Conservation (phyloP, 2,797 vertebrate species). For the Coracias cyanogaster region DNA sequence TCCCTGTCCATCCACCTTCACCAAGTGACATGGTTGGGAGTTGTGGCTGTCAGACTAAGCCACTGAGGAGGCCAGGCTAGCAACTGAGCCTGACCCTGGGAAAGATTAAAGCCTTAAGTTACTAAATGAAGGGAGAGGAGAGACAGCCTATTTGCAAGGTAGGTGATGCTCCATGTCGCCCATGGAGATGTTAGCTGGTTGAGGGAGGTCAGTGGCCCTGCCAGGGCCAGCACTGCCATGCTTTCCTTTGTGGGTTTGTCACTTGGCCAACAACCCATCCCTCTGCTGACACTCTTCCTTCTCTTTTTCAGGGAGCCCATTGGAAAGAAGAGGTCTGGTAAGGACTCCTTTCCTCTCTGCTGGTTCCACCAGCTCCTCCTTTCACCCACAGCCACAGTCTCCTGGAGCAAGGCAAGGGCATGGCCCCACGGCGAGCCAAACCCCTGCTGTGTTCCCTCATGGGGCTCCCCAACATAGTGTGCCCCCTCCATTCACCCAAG, state of each 20-base stretch:
- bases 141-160: background rate
- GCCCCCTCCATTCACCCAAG: background rate
- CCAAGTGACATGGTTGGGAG: background rate
- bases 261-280: background rate
- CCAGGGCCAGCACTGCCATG: background rate
- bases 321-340: slow-evolving; percentile 96
- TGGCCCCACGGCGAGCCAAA: background rate
- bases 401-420: background rate
- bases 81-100: background rate
- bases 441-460: accelerated
- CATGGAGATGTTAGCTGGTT: background rate
- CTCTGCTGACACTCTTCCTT: background rate
- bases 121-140: background rate
- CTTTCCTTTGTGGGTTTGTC: background rate
- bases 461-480: accelerated
- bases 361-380: background rate
- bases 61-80: background rate
- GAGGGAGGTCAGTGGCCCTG: background rate
- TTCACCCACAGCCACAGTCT: background rate
- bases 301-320: slow-evolving; percentile 89
- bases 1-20: background rate
- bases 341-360: slow-evolving; percentile 68
- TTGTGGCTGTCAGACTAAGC: background rate
- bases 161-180: background rate
- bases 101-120: background rate